Conservation (phyloP, 2,797 vertebrate species). For the Meda fulgida region DNA sequence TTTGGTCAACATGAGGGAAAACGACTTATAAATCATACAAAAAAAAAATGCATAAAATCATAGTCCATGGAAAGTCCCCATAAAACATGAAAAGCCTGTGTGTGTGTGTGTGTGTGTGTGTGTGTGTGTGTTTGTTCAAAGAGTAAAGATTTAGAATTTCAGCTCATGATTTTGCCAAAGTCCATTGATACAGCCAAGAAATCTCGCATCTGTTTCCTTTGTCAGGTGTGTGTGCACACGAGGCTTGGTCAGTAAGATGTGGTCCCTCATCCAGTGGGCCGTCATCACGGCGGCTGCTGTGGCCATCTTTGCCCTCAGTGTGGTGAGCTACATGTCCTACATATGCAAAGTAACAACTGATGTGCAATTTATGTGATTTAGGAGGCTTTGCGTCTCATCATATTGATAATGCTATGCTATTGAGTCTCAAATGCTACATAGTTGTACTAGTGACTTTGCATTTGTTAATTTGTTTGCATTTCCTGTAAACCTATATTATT, state of each 20-base stretch:
- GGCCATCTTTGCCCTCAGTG: constrained; percentile 77
- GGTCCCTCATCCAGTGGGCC: constrained; percentile 73
- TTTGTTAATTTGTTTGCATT: not conserved
- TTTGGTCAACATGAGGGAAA: not conserved
- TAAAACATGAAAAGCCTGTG: not conserved
- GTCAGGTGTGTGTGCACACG: constrained; percentile 72
- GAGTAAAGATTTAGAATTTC: not conserved
- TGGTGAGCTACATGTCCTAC: constrained; percentile 72
- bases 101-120: not conserved
- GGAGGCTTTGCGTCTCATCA: not conserved
- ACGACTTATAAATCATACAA: not conserved
- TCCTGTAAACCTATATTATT: not conserved
- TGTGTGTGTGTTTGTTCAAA: not conserved
- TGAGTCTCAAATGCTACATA: not conserved
- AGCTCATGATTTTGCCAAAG: not conserved
- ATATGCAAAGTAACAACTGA: not conserved
- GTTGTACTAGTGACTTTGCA: not conserved
- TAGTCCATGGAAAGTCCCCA: not conserved
- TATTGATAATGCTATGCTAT: not conserved
- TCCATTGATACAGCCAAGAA: not conserved
- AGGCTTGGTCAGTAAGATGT: constrained; percentile 76
- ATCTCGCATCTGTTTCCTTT: not conserved
- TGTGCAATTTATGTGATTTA: not conserved
- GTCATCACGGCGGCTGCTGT: constrained; percentile 66
- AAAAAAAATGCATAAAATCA: not conserved